A percentile compares a stretch with the other conserved stretches of the same genome.
These are phyloP conservation scores for Synodontis membranacea DNA, from an alignment of 2,113 vertebrate genomes.

Conservation along the genomic window DNA sequence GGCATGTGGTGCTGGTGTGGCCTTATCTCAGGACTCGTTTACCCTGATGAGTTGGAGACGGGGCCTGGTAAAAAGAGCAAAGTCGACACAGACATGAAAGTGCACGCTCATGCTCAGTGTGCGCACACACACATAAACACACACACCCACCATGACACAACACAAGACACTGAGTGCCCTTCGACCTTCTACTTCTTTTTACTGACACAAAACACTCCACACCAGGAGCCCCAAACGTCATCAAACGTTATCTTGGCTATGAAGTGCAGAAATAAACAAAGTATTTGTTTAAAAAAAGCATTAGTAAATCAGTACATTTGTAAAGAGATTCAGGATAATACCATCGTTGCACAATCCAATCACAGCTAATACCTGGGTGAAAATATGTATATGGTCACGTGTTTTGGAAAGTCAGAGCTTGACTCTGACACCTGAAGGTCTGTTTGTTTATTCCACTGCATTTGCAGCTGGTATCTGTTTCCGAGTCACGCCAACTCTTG, in stretches of 20 bases:
- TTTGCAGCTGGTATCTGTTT: not conserved
- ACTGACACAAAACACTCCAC: not conserved
- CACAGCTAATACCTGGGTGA: not conserved
- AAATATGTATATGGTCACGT: not conserved
- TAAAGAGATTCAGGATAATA: not conserved
- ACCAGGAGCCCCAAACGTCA: not conserved
- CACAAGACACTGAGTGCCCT: not conserved
- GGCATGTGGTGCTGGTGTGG: slow-evolving; percentile 50
- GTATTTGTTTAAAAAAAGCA: no score
- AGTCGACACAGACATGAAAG: slow-evolving; percentile 53
- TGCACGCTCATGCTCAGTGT: not conserved
- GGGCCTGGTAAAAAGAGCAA: slow-evolving; percentile 54
- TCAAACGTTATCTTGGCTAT: not conserved
- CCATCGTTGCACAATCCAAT: not conserved
- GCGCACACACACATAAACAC: not conserved
- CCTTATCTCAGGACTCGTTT: slow-evolving; percentile 61
- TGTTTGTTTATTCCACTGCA: not conserved
- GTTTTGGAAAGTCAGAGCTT: not conserved
- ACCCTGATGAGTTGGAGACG: slow-evolving; percentile 62
- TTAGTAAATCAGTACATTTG: no score
- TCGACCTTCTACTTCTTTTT: not conserved
- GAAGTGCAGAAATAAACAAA: not conserved
- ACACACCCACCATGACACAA: not conserved
- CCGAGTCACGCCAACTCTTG: not conserved
- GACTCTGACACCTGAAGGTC: not conserved